Conservation (phyloP, 2,888 invertebrate species). For the Andrena minutula region DNA sequence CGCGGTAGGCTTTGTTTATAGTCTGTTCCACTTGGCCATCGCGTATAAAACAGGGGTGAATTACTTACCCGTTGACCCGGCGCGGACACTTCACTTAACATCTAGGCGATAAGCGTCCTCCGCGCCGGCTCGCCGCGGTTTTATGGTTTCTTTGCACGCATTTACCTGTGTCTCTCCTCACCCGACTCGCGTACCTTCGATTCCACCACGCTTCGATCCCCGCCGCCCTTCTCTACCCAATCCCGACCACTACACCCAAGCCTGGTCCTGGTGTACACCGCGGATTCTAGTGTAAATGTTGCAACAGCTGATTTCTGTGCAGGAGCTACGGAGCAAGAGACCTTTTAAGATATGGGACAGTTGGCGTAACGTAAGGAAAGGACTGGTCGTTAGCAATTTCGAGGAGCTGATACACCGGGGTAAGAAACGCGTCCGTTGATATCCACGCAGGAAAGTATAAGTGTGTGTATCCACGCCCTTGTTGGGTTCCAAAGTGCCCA, state of each 20-base stretch:
- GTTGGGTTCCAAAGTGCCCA: neutral
- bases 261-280: neutral
- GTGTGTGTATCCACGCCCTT: neutral
- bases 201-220: neutral
- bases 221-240: neutral
- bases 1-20: slow-evolving; percentile 65
- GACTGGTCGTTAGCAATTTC: slow-evolving; percentile 95
- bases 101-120: slow-evolving; percentile 75
- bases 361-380: slow-evolving; percentile 96
- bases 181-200: neutral
- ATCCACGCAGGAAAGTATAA: slow-evolving; percentile 24
- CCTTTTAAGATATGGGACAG: slow-evolving; percentile 99
- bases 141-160: slow-evolving; percentile 57
- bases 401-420: slow-evolving; percentile 94
- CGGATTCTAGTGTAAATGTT: neutral
- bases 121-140: slow-evolving; percentile 49
- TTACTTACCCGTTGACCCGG: slow-evolving; percentile 79
- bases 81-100: slow-evolving; percentile 79
- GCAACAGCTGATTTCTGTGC: slow-evolving; percentile 76
- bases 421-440: slow-evolving; percentile 81
- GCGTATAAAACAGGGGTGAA: slow-evolving; percentile 72
- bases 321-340: slow-evolving; percentile 98
- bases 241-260: too few relatives aligned
- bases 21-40: slow-evolving; percentile 58
- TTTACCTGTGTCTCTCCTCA: slow-evolving; percentile 51